These are phyloP conservation scores for Xiphias gladius DNA, from an alignment of 2,113 vertebrate genomes.

Conservation along the genomic window DNA sequence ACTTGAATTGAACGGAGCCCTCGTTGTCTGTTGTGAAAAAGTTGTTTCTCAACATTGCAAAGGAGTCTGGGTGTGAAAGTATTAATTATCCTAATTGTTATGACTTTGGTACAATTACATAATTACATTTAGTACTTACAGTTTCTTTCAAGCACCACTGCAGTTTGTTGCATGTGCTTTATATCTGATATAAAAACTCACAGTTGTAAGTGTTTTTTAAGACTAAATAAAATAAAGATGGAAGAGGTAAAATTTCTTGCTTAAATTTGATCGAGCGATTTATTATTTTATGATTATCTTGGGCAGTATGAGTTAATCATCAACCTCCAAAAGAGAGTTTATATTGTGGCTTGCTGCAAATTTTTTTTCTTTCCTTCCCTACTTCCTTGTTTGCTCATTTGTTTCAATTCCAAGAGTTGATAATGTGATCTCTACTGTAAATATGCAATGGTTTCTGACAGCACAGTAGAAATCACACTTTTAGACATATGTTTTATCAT, in stretches of 20 bases:
- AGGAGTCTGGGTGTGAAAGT: neutral
- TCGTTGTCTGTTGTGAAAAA: too few relatives aligned
- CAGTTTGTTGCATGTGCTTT: neutral
- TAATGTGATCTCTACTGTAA: neutral
- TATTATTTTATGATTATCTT: neutral
- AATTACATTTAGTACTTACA: too few relatives aligned
- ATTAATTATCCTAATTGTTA: neutral
- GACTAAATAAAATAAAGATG: neutral
- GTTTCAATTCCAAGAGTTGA: neutral
- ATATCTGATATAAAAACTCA: neutral
- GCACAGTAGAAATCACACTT: too few relatives aligned
- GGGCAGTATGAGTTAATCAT: neutral
- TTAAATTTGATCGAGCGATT: neutral
- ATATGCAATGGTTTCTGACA: too few relatives aligned
- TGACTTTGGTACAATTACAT: neutral
- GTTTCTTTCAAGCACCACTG: too few relatives aligned
- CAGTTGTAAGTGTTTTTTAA: neutral
- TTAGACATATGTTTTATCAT: too few relatives aligned
- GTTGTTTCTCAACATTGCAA: neutral
- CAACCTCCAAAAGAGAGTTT: constrained; percentile 3
- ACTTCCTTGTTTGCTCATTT: neutral
- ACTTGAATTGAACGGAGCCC: too few relatives aligned
- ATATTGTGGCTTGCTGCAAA: neutral
- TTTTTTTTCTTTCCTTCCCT: neutral
- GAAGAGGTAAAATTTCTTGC: neutral